Base-by-base conservation (phyloP, 2,113 vertebrate species). In the Nannospalax galili region DNA sequence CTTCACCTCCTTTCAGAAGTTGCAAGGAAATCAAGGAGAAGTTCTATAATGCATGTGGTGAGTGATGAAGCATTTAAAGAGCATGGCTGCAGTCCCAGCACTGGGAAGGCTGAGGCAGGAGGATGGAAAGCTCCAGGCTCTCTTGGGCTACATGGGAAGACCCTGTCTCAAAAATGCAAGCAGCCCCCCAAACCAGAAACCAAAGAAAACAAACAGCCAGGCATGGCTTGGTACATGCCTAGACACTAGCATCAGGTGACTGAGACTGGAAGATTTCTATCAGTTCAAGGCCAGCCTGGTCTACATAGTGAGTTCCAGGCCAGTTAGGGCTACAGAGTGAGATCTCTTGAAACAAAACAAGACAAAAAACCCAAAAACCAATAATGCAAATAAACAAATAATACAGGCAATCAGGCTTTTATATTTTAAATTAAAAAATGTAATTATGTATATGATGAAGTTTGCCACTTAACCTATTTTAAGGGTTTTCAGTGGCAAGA, bases 11-110 rank as follows among this genome's bases (percentile, higher is more conserved):
- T 24, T 45, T n/a, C 60, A n/a, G 40, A 75, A 96, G 87, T 72
- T 97, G 90, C 92, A 84, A 74, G 48, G 90, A 96, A 75, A 91
- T 96, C 77, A 93, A 94, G 67, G 12, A 7, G 0, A 1, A 35
- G 1, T 2, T 3, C 11, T 0, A 0, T 0, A 0, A 0, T 5
- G 45, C 90, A 2, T 0, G 0, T 3, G 90, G 96, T 97, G 26
- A 96, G 86, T 78, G 15, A 9, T 0, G 17, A 40, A 2, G 30
- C 7, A 16, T 30, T 17, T 56, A 62, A 52, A 52, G 17, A 84
- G 7, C 16, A 11, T 15, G 22, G 3, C 10, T 67, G 62, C 19
- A 19, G 42, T 84, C 62, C 17, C 42, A 84, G 42, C 5, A 15
- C 81, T 22, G 32, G 62, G 24, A 7, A 32, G n/a, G 14, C 11